phyloP scores from a whole-genome alignment of 2,888 invertebrate genomes.

The Cybosia mesomella region DNA sequence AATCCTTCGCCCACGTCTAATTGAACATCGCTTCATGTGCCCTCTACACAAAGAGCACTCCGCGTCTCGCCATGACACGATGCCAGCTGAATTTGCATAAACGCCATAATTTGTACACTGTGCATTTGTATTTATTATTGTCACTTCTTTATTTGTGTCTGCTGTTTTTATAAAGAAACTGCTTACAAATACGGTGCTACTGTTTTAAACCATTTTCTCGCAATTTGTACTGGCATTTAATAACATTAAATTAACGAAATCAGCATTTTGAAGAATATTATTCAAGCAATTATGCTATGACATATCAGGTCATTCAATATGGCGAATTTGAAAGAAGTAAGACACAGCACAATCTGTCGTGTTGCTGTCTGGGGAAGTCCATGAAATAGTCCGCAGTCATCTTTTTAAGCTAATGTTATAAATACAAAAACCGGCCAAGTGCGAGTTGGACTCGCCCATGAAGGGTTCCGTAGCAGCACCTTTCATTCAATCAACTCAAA shows the following conservation, averaged over 20 bases:
- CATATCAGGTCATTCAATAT: neutral
- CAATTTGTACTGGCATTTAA: neutral
- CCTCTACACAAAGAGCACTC: constrained; percentile 49
- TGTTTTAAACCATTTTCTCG: neutral
- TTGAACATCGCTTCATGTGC: constrained; percentile 38
- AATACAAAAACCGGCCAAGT: too few species aligned
- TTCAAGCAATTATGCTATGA: neutral
- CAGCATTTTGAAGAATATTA: neutral
- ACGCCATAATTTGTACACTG: constrained; percentile 60
- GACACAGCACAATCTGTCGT: neutral
- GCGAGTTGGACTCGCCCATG: too few species aligned
- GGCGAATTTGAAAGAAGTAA: neutral
- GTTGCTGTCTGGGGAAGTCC: neutral
- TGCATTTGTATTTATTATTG: constrained; percentile 53
- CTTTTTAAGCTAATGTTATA: neutral
- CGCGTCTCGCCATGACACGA: constrained; percentile 33
- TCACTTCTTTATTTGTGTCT: constrained; percentile 17
- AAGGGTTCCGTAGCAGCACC: too few species aligned
- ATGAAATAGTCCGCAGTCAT: neutral
- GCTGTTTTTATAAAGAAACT: constrained; percentile 7
- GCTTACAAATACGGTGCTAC: constrained; percentile 15
- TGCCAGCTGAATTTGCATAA: constrained; percentile 60
- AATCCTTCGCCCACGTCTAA: constrained; percentile 33
- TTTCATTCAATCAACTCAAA: too few species aligned
- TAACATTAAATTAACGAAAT: neutral